Conservation (phyloP, 1,140 invertebrate species). For the Yoshiicerus persimilis region DNA sequence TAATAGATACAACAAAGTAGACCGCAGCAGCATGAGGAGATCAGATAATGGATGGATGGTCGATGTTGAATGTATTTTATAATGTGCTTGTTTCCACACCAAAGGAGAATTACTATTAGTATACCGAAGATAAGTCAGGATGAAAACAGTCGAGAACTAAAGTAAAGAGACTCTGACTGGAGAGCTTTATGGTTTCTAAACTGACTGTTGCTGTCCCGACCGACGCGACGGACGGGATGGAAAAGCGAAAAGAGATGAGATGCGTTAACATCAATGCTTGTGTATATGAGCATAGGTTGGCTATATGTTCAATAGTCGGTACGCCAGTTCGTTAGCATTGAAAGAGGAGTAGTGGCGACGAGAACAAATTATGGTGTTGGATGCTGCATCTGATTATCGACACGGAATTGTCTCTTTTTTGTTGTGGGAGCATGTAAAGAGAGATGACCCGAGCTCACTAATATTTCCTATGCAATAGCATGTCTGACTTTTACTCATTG, state of each 20-base stretch:
- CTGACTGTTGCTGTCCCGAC: neutral
- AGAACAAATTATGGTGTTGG: constrained; percentile 34
- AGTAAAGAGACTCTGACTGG: neutral
- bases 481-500: constrained; percentile 17
- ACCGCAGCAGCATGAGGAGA: constrained; percentile 13
- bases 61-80: constrained; percentile 5
- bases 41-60: neutral
- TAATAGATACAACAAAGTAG: neutral
- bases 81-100: constrained; percentile 14
- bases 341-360: constrained; percentile 28
- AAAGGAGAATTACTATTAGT: neutral
- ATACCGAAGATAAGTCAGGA: neutral
- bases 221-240: neutral
- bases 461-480: constrained; percentile 35
- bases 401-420: constrained; percentile 37
- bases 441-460: constrained; percentile 32
- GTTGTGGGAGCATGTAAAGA: neutral
- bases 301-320: neutral
- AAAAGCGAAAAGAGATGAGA: neutral
- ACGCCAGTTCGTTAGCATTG: constrained; percentile 3
- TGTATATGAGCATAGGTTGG: neutral
- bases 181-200: neutral
- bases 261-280: neutral
- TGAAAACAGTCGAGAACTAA: neutral
- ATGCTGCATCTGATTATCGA: constrained; percentile 37